A percentile compares a stretch with the other conserved stretches of the same genome.
Evolutionary conservation across 2,797 vertebrate genomes (phyloP).

Genomic region (Otus scops): DNA sequence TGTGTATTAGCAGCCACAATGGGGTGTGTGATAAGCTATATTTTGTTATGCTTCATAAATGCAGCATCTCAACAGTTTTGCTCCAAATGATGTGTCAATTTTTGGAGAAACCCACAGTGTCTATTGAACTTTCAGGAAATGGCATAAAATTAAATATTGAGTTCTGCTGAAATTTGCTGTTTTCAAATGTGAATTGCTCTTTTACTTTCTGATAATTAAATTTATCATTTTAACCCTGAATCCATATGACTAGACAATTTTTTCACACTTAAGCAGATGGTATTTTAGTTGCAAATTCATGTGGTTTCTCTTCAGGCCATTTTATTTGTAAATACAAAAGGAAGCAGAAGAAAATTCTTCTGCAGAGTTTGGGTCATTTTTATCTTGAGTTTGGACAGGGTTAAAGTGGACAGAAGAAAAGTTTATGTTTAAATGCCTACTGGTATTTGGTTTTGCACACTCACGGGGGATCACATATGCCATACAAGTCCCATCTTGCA

Average conservation of each 20-base stretch:
- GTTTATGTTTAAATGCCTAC: background rate
- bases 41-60: background rate
- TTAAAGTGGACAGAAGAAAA: background rate
- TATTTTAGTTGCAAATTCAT: background rate
- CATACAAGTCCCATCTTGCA: too few relatives aligned
- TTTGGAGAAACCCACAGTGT: background rate
- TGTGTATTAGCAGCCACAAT: background rate
- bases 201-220: conserved; percentile 1
- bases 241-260: background rate
- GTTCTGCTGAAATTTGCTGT: background rate
- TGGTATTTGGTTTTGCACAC: background rate
- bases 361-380: background rate
- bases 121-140: background rate
- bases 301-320: background rate
- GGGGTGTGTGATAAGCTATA: background rate
- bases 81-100: background rate
- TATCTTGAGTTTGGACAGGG: background rate
- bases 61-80: background rate
- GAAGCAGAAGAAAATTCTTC: background rate
- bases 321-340: background rate
- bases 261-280: conserved; percentile 10
- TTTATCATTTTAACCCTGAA: background rate
- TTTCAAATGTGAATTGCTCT: conserved; percentile 1
- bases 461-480: background rate
- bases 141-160: background rate